These are phyloP conservation scores for Eupithecia abbreviata DNA, from an alignment of 2,888 invertebrate genomes.

Conservation along the genomic window DNA sequence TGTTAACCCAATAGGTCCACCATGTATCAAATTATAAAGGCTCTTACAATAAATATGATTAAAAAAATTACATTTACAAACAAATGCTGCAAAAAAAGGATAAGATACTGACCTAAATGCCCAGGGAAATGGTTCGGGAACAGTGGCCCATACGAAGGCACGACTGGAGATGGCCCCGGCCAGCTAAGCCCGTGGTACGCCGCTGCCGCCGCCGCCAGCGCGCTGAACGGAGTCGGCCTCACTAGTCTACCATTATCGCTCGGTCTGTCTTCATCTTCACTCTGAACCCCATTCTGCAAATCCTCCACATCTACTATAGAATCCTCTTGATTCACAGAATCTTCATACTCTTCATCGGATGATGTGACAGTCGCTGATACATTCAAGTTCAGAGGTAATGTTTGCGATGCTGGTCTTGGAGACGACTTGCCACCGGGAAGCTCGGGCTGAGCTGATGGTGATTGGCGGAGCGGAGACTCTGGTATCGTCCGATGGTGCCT, in stretches of 20 bases:
- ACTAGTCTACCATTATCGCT: constrained; percentile 80
- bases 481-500: constrained; percentile 81
- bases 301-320: constrained; percentile 92
- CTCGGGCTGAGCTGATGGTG: constrained; percentile 76
- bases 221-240: constrained; percentile 90
- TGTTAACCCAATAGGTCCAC: too few species aligned
- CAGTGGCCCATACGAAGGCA: constrained; percentile 86
- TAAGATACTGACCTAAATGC: constrained; percentile 29
- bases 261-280: constrained; percentile 77
- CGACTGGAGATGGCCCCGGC: constrained; percentile 81
- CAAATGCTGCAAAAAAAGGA: neutral
- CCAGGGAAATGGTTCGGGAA: constrained; percentile 83
- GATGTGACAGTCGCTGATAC: constrained; percentile 78
- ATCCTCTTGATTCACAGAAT: constrained; percentile 87
- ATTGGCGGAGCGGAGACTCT: constrained; percentile 77
- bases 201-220: constrained; percentile 87
- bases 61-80: neutral
- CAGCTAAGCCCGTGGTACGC: constrained; percentile 86
- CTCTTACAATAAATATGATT: too few species aligned
- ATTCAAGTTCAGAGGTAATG: constrained; percentile 78
- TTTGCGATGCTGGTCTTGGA: constrained; percentile 72
- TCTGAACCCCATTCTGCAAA: constrained; percentile 83
- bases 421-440: constrained; percentile 76
- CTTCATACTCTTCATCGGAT: constrained; percentile 86
- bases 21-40: too few species aligned